A percentile compares a stretch with the other conserved stretches of the same genome.
phyloP scores from a whole-genome alignment of 1,140 invertebrate species.

The Drosophila jambulina region DNA sequence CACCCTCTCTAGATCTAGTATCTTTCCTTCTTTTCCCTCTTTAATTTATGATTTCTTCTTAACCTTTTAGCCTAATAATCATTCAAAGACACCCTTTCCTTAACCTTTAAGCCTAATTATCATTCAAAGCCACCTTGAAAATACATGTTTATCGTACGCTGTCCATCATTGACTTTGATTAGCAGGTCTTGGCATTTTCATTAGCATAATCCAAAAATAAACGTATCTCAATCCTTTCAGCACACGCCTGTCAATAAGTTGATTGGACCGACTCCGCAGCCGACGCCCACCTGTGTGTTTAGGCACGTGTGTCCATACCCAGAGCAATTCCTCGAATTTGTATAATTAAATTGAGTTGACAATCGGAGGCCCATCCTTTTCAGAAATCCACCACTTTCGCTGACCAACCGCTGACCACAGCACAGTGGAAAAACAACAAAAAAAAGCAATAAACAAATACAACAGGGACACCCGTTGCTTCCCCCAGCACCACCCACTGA shows the following conservation, averaged over 20 bases:
- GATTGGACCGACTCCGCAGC: background rate
- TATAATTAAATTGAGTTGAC: constrained; percentile 54
- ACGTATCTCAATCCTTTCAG: constrained; percentile 1
- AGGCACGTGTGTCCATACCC: constrained; percentile 14
- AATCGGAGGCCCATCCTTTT: background rate
- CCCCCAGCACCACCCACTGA: constrained; percentile 1
- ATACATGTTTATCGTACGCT: background rate
- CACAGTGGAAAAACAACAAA: constrained; percentile 30
- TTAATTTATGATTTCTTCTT: background rate
- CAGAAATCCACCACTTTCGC: background rate
- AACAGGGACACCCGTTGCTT: constrained; percentile 23
- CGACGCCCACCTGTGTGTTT: constrained; percentile 6
- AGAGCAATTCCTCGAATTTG: constrained; percentile 9
- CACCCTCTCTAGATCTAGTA: too few relatives aligned
- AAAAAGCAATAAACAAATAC: constrained; percentile 37
- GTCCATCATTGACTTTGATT: constrained; percentile 3
- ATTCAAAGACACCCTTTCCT: background rate
- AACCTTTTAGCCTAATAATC: background rate
- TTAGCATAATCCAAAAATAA: constrained; percentile 13
- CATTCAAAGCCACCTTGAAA: constrained; percentile 3
- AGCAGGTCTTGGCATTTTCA: constrained; percentile 1
- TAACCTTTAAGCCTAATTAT: background rate
- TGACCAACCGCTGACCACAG: constrained; percentile 33
- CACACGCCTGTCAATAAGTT: constrained; percentile 32
- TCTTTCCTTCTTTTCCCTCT: too few relatives aligned